Conservation (phyloP, 30 jellyfish, hydroid and myxozoan species). For the Calvadosia cruxmelitensis region DNA sequence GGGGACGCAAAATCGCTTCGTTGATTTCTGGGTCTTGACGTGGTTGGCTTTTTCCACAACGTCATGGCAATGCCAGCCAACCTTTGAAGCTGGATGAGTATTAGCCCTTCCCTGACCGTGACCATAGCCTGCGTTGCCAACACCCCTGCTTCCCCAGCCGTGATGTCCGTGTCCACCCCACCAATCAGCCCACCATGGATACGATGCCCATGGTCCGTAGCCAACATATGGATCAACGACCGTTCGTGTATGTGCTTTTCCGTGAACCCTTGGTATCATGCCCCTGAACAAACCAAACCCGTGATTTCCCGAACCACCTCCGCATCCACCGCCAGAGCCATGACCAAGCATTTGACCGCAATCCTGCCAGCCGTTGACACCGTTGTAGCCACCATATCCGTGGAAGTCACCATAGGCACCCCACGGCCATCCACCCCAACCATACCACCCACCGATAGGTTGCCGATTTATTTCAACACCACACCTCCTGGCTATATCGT, state of each 20-base stretch:
- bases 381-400: conserved; percentile 58
- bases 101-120: conserved; percentile 25
- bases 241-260: conserved; percentile 12
- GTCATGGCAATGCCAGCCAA: conserved; percentile 86
- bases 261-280: conserved; percentile 8
- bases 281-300: background rate
- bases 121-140: conserved; percentile 43
- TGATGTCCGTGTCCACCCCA: conserved; percentile 99
- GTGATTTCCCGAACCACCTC: background rate
- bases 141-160: conserved; percentile 78
- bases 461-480: conserved; percentile 29
- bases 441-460: conserved; percentile 92
- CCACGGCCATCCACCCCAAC: conserved; percentile 99
- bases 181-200: conserved; percentile 99
- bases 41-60: conserved; percentile 21
- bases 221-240: conserved; percentile 93
- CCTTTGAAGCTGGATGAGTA: conserved; percentile 38
- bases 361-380: conserved; percentile 36
- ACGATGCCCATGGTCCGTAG: conserved; percentile 99
- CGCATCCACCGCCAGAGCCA: conserved; percentile 8
- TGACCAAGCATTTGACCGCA: conserved; percentile 17
- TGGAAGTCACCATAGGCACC: conserved; percentile 81
- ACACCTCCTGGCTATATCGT: background rate
- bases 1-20: conserved; percentile 93
- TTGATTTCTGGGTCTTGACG: conserved; percentile 4